phyloP scores from a whole-genome alignment of 2,888 invertebrate species.

The Pterostichus niger region DNA sequence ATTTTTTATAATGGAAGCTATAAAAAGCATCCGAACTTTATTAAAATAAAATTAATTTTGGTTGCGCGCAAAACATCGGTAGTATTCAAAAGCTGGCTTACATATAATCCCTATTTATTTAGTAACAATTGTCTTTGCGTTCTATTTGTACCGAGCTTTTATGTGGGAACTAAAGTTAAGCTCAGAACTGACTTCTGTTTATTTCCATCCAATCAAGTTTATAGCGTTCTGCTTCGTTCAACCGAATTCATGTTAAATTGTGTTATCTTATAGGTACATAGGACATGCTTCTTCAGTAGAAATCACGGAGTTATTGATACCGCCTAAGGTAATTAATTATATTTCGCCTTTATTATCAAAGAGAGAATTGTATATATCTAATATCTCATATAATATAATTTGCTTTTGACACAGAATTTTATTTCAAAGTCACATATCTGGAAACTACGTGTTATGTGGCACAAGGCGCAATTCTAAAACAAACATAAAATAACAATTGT shows the following conservation, averaged over 20 bases:
- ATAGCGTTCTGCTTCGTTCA: not conserved
- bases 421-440: conserved; percentile 23
- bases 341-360: conserved; percentile 4
- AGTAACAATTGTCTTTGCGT: conserved; percentile 31
- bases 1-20: conserved; percentile 37
- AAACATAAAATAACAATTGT: conserved; percentile 25
- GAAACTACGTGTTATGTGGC: conserved; percentile 9
- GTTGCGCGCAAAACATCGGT: not conserved
- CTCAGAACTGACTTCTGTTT: conserved; percentile 10
- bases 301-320: conserved; percentile 4
- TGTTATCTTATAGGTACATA: not conserved
- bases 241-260: conserved; percentile 18
- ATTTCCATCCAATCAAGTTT: not conserved
- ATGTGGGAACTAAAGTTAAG: conserved; percentile 17
- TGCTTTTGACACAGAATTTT: conserved; percentile 23
- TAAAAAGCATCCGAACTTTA: conserved; percentile 18
- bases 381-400: conserved; percentile 18
- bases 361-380: conserved; percentile 19
- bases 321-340: not conserved
- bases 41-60: conserved; percentile 14
- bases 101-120: conserved; percentile 21
- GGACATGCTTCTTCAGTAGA: not conserved
- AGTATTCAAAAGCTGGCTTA: conserved; percentile 27
- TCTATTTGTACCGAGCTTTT: conserved; percentile 14
- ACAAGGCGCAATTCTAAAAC: not conserved